A percentile compares a stretch with the other conserved stretches of the same genome.
phyloP scores from a whole-genome alignment of 2,888 invertebrate species.

The Tuberolachnus salignus region DNA sequence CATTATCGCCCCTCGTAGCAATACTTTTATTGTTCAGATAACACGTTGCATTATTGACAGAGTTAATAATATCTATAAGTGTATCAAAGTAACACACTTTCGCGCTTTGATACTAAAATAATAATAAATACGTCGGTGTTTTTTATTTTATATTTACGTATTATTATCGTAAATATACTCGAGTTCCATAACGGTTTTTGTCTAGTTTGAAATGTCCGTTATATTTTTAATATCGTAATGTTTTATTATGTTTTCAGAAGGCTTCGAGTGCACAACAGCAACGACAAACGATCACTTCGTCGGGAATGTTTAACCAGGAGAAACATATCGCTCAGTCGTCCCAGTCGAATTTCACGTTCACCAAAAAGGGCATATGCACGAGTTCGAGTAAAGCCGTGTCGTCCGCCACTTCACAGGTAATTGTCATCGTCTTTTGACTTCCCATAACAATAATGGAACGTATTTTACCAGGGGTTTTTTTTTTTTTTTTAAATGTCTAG shows the following conservation, averaged over 20 bases:
- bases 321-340: constrained; percentile 77
- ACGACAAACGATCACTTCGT: constrained; percentile 78
- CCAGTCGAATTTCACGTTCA: constrained; percentile 80
- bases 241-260: constrained; percentile 61
- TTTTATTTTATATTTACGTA: too few relatives aligned
- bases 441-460: too few relatives aligned
- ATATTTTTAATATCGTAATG: background rate
- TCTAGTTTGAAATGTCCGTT: too few relatives aligned
- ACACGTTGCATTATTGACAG: too few relatives aligned
- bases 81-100: too few relatives aligned
- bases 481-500: background rate
- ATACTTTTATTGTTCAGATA: too few relatives aligned
- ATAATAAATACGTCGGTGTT: too few relatives aligned
- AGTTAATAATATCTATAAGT: too few relatives aligned
- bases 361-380: constrained; percentile 75
- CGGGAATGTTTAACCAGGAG: constrained; percentile 77
- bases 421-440: background rate
- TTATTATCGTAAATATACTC: too few relatives aligned
- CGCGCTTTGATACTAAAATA: too few relatives aligned
- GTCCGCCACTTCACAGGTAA: constrained; percentile 60
- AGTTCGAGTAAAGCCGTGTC: constrained; percentile 62
- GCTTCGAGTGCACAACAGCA: constrained; percentile 73
- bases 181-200: too few relatives aligned
- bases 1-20: too few relatives aligned
- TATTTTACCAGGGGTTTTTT: background rate